Evolutionary conservation across 2,888 invertebrate species (phyloP), one percentile per base, ranked within the genome.

Genomic region (Enchytraeus crypticus): DNA sequence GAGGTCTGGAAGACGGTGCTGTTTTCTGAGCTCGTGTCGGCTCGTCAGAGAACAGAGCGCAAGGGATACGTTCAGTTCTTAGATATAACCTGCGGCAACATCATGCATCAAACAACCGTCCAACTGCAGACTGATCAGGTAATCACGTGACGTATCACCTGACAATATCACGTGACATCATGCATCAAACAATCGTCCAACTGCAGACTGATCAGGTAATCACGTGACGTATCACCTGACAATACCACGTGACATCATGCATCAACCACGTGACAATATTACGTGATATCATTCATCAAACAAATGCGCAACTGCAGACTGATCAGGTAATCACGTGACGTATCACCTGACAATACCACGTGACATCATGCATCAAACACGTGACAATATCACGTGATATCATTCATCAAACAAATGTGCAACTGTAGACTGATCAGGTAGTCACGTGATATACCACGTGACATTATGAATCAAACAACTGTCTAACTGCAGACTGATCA

Each of bases 1-100:
- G 93, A 93, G 79, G 90, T 91, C 0, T 81, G 93, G 73, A 87
- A 91, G 72, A 89, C 90, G 80, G 92, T 93, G 85, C 89, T 92
- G 14, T 93, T 92, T 80, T 88, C 89, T 55, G 93, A 96, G 77
- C 92, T 97, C 67, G 91, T 96, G 74, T 93, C 93, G 60, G 96
- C 95, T 14, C 84, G 95, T 72, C 72, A 73, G 53, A 73, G 73
- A 64, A 69, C 69, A 11, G 49, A 47, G 5, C 49, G 26, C 70
- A 72, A 56, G 73, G 74, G 59, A 70, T 69, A 55, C 71, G 70
- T 38, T 70, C 70, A 49, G 72, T 76, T 70, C 81, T 83, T 97
- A 78, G 96, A 97, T 82, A 89, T 97, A 87, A 96, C 96, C 80
- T 90, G 92, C 74, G 95, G 96, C 34, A 93, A 95, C 76, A 83